Evolutionary conservation across 2,113 vertebrate genomes (phyloP).

Genomic region (Apteryx mantelli): DNA sequence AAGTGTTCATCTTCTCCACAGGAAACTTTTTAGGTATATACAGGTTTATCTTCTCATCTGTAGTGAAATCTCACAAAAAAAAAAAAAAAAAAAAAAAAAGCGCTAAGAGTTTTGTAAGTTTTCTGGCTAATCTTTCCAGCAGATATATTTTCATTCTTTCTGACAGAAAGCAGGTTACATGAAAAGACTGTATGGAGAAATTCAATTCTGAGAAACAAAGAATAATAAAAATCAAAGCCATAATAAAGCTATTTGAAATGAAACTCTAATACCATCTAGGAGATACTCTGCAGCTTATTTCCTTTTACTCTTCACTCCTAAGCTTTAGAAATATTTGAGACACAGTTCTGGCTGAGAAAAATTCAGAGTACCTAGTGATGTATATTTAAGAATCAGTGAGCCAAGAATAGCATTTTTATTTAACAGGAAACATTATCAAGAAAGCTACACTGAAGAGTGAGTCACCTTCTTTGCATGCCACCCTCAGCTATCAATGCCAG

Average conservation of each 20-base stretch:
- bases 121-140: not conserved
- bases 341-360: not conserved
- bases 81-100: no score
- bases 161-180: not conserved
- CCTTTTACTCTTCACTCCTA: constrained; percentile 2
- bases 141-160: not conserved
- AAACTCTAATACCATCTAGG: not conserved
- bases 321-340: not conserved
- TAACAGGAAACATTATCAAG: not conserved
- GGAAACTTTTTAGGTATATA: not conserved
- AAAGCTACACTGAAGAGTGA: not conserved
- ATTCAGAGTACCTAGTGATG: not conserved
- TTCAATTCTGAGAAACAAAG: not conserved
- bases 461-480: not conserved
- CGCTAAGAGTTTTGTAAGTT: not conserved
- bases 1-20: not conserved
- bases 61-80: not conserved
- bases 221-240: not conserved
- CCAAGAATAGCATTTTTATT: not conserved
- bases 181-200: constrained; percentile 1
- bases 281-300: not conserved
- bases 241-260: not conserved
- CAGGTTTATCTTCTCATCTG: not conserved
- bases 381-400: not conserved
- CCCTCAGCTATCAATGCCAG: not conserved